Evolutionary conservation across 2,797 vertebrate species (phyloP), one percentile per base, ranked within the genome.

Genomic region (Orestias chungarensis): DNA sequence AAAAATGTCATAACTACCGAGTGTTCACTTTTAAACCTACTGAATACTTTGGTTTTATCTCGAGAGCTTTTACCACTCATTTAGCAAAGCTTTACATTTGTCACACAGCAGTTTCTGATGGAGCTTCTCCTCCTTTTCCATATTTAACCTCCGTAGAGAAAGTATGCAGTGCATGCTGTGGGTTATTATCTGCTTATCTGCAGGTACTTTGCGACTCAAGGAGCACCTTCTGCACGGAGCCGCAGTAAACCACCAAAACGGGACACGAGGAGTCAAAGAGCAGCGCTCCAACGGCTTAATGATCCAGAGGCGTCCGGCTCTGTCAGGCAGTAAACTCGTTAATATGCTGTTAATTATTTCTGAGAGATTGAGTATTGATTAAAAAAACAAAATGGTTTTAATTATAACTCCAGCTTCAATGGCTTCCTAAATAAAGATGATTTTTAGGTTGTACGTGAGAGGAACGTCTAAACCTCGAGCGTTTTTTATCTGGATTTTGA

Each of bases 261-360:
- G 88, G 77, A 88, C 86, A 82, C 43, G 75, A 83, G 54, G 86
- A 92, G 91, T 92, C 90, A 93, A 92, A 93, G 91, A 92, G 89
- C 89, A 91, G 86, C 72, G 82, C 82, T 91, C 88, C 86, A 92
- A 91, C 87, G 84, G 86, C 89, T 91, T 93, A 93, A 93, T 92
- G 92, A 93, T 93, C 88, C 86, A 80, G 91, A 88, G 84, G 89
- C 86, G 83, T 86, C 85, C 83, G 84, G 86, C 89, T 89, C 91
- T 70, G 86, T 90, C 87, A 92, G 89, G 90, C 88, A 89, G 87
- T 93, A 89, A 92, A 91, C 88, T 90, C 86, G 92, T 93, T 93
- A 93, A 94, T 93, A 93, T 91, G 91, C 87, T 92, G 91, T 92
- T 94, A 92, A 94, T 94, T 94, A 94, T 94, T 93, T 93, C 88